These are phyloP conservation scores for Alces alces DNA, from an alignment of 2,113 vertebrate species.

Conservation along the genomic window DNA sequence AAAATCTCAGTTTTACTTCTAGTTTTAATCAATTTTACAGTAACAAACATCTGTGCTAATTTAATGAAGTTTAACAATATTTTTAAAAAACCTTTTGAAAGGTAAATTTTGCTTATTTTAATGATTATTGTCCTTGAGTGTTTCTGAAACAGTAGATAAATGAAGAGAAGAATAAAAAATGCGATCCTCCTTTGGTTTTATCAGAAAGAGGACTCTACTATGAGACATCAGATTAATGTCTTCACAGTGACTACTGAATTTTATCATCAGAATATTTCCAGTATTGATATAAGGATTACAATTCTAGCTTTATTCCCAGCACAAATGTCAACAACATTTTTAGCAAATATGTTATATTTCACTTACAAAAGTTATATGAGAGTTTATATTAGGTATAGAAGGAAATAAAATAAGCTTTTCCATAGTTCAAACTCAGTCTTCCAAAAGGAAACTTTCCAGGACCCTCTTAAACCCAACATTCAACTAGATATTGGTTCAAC, in stretches of 20 bases:
- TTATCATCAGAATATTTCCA: neutral
- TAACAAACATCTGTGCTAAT: neutral
- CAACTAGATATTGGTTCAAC: neutral
- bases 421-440: neutral
- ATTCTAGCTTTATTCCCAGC: neutral
- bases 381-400: neutral
- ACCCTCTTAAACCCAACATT: neutral
- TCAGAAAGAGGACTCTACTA: neutral
- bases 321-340: neutral
- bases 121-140: neutral
- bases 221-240: neutral
- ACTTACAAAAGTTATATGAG: neutral
- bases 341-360: neutral
- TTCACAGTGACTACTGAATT: neutral
- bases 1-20: neutral
- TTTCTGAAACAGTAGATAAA: neutral
- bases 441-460: neutral
- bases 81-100: neutral
- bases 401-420: neutral
- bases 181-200: neutral
- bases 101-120: neutral
- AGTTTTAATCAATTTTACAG: neutral
- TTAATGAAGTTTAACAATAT: neutral
- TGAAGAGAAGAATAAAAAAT: neutral
- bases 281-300: neutral